phyloP scores from a whole-genome alignment of 1,140 invertebrate species.

The Ceratitis capitata region DNA sequence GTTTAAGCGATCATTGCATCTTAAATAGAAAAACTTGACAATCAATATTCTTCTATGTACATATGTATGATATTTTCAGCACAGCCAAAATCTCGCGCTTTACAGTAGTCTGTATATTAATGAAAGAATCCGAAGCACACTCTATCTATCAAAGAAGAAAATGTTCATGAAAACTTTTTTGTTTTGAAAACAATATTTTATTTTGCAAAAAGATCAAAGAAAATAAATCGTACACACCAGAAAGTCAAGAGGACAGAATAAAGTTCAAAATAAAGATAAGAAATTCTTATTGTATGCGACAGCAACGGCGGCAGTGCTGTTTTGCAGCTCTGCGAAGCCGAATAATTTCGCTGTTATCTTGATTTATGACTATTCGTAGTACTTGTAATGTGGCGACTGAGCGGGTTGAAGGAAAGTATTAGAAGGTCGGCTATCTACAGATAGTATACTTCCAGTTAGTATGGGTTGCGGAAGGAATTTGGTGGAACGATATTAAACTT shows the following conservation, averaged over 20 bases:
- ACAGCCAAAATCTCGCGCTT: too few species aligned
- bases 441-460: neutral
- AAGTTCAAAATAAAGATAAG: neutral
- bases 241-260: neutral
- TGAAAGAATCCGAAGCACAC: too few species aligned
- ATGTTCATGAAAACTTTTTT: neutral
- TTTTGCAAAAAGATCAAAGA: neutral
- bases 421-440: neutral
- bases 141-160: too few species aligned
- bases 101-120: too few species aligned
- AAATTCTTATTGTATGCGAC: neutral
- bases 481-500: too few species aligned
- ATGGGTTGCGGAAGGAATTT: neutral
- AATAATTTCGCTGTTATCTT: conserved; percentile 2
- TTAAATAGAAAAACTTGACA: too few species aligned
- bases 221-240: neutral
- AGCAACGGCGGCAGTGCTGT: neutral
- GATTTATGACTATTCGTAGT: conserved; percentile 5
- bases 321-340: neutral
- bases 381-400: neutral
- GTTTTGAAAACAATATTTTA: neutral
- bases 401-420: neutral
- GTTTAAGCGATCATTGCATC: too few species aligned
- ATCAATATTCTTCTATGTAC: too few species aligned
- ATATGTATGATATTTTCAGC: too few species aligned